These are phyloP conservation scores for Cataglyphis livida DNA, from an alignment of 2,888 invertebrate species.

Conservation along the genomic window DNA sequence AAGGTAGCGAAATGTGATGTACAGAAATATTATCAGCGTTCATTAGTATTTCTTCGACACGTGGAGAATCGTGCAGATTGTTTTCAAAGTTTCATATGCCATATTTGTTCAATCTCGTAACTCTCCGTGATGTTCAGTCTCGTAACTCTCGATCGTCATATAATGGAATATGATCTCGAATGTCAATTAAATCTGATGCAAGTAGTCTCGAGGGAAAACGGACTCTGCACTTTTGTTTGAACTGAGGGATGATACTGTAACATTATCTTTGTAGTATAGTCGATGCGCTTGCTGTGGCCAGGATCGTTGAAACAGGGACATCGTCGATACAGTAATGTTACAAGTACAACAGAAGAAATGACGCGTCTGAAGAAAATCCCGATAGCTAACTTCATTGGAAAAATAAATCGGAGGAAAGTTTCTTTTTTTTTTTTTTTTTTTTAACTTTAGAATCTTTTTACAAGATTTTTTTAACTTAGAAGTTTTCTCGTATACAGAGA, in stretches of 20 bases:
- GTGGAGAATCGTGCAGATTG: neutral
- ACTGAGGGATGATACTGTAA: constrained; percentile 7
- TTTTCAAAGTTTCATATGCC: neutral
- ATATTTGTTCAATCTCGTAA: neutral
- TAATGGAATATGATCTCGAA: neutral
- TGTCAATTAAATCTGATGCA: constrained; percentile 3
- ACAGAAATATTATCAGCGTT: constrained; percentile 6
- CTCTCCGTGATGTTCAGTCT: neutral
- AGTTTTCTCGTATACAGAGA: neutral
- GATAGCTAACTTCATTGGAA: neutral
- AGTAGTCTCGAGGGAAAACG: neutral
- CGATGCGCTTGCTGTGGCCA: neutral
- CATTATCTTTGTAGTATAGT: neutral
- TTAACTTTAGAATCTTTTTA: neutral
- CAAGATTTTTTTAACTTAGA: neutral
- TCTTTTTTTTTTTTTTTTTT: neutral
- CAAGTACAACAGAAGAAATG: neutral
- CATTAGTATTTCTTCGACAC: neutral
- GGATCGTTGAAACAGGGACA: neutral
- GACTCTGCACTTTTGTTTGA: neutral
- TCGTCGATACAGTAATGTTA: neutral
- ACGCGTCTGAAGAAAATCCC: neutral
- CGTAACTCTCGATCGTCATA: neutral
- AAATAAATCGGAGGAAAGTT: constrained; percentile 4
- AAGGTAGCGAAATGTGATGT: neutral